These are phyloP conservation scores for Onychomys torridus DNA, from an alignment of 2,797 vertebrate species.

Conservation along the genomic window DNA sequence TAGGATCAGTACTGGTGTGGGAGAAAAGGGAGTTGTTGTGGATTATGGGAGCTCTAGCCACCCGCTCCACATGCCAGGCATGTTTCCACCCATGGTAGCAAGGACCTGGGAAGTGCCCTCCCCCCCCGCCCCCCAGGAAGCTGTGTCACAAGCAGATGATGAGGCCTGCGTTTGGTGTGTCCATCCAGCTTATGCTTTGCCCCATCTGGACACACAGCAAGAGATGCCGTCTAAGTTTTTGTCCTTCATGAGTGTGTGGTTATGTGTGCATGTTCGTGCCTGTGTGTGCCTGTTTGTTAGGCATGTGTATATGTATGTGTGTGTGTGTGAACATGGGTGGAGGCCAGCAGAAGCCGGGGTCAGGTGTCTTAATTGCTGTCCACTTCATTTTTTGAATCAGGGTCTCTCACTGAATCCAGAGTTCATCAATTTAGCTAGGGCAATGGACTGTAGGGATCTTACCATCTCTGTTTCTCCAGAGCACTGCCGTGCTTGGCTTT, in stretches of 20 bases:
- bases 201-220: background rate
- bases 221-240: background rate
- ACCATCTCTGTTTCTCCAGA: background rate
- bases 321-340: background rate
- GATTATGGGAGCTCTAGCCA: background rate
- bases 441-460: background rate
- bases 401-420: background rate
- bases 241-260: background rate
- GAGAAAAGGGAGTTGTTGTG: fast-evolving
- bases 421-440: background rate
- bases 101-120: no score
- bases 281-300: background rate
- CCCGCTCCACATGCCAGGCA: fast-evolving
- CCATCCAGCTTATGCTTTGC: background rate
- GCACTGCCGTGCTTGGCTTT: background rate
- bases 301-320: no score
- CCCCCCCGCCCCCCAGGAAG: no score
- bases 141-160: background rate
- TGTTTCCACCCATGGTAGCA: background rate
- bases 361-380: background rate
- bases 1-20: fast-evolving
- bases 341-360: background rate
- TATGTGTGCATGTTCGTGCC: no score
- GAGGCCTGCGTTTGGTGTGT: background rate
- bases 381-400: background rate